A percentile compares a stretch with the other conserved stretches of the same genome.
Evolutionary conservation across 2,113 vertebrate genomes (phyloP).

Genomic region (Phyllostomus hastatus): DNA sequence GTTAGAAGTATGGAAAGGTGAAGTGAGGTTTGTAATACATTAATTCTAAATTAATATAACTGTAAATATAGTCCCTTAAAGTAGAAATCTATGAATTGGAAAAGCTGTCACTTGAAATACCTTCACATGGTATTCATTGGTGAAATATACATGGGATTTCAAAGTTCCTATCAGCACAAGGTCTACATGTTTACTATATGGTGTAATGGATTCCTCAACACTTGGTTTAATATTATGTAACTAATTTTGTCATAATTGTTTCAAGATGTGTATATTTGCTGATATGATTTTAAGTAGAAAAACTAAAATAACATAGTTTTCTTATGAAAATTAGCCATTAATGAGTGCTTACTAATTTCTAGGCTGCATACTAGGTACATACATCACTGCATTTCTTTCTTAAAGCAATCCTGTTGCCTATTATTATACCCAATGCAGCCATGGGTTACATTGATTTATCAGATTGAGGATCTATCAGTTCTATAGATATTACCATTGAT

Average conservation of each 20-base stretch:
- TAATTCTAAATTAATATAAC: conserved; percentile 1
- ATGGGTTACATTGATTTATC: neutral
- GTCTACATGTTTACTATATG: neutral
- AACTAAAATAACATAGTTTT: neutral
- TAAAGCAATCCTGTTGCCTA: neutral
- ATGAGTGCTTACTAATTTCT: neutral
- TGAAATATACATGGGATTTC: neutral
- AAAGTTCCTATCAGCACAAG: neutral
- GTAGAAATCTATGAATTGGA: neutral
- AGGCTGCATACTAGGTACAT: neutral
- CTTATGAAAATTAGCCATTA: neutral
- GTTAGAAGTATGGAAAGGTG: neutral
- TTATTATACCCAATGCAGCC: neutral
- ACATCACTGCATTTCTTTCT: neutral
- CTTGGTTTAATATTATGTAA: neutral
- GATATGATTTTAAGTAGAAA: neutral
- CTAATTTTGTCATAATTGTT: neutral
- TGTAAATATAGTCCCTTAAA: neutral
- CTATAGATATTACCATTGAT: neutral
- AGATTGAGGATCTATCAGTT: conserved; percentile 1
- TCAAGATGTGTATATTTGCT: neutral
- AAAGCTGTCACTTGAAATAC: neutral
- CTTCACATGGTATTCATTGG: neutral
- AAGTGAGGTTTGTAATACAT: neutral
- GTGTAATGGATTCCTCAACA: neutral